Evolutionary conservation across 1,140 invertebrate genomes (phyloP).

Genomic region (Drosophila willistoni): DNA sequence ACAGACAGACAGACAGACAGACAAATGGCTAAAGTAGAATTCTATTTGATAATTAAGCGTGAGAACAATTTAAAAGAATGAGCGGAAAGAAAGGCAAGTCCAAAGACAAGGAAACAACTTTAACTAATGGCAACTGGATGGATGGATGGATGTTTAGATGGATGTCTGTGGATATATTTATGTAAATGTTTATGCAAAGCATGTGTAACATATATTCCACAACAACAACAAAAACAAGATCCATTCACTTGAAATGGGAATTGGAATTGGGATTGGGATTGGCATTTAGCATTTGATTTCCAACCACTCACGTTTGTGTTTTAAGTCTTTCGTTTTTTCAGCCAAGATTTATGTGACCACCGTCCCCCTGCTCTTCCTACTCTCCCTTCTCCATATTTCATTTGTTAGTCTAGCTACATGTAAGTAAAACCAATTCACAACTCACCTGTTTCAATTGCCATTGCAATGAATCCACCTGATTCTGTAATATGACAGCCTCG

Average conservation of each 20-base stretch:
- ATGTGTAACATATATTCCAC: conserved; percentile 2
- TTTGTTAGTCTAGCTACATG: no score
- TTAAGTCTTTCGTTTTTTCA: conserved; percentile 66
- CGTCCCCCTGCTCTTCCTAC: neutral
- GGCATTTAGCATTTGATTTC: neutral
- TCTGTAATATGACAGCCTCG: conserved; percentile 88
- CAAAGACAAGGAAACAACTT: conserved; percentile 23
- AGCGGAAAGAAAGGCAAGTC: conserved; percentile 28
- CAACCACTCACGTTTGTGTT: conserved; percentile 57
- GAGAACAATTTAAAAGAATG: conserved; percentile 58
- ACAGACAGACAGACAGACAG: conserved; percentile 13
- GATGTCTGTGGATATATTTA: neutral
- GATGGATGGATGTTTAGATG: neutral
- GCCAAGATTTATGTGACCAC: neutral
- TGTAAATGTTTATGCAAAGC: conserved; percentile 10
- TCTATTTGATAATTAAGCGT: conserved; percentile 71
- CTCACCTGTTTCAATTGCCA: conserved; percentile 92
- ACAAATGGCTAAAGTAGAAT: conserved; percentile 46
- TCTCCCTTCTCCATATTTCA: neutral
- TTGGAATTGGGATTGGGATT: neutral
- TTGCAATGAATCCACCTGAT: conserved; percentile 90
- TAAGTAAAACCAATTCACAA: conserved; percentile 14
- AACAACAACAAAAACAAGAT: neutral
- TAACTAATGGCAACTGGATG: no score
- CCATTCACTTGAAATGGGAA: neutral